Conservation (phyloP, 2,888 invertebrate species). For the Oxystoma pomonae region DNA sequence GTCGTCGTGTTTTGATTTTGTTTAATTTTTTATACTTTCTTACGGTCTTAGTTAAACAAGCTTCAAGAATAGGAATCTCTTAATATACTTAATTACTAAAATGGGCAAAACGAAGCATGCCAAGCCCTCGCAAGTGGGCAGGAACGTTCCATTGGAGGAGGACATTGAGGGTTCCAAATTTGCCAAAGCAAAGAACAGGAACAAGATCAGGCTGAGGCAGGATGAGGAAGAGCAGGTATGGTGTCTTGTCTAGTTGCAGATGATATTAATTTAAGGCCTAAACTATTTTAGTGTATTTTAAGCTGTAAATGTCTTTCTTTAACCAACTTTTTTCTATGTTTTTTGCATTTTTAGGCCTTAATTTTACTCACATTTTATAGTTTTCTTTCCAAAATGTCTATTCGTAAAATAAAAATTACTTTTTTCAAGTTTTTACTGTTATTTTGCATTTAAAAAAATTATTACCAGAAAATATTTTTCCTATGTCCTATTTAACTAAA, state of each 20-base stretch:
- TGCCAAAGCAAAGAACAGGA: slow-evolving; percentile 60
- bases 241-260: slow-evolving; percentile 8
- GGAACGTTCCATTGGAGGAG: slow-evolving; percentile 62
- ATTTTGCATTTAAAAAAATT: too few relatives aligned
- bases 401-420: slow-evolving; percentile 1
- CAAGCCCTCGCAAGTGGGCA: slow-evolving; percentile 56
- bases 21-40: too few relatives aligned
- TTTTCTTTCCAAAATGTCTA: not conserved
- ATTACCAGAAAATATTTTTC: too few relatives aligned
- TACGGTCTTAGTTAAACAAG: not conserved
- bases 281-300: too few relatives aligned
- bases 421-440: too few relatives aligned
- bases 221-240: slow-evolving; percentile 72
- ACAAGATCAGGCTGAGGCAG: slow-evolving; percentile 62
- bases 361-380: too few relatives aligned
- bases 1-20: too few relatives aligned
- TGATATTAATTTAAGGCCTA: slow-evolving; percentile 11
- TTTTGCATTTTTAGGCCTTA: too few relatives aligned
- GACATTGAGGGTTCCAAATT: slow-evolving; percentile 67
- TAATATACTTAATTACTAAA: too few relatives aligned
- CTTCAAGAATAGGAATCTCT: not conserved
- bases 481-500: too few relatives aligned
- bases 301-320: too few relatives aligned
- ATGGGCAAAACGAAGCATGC: slow-evolving; percentile 78
- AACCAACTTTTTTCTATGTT: too few relatives aligned